A percentile compares a stretch with the other conserved stretches of the same genome.
phyloP scores from a whole-genome alignment of 1,140 invertebrate genomes.

The Halyomorpha halys region DNA sequence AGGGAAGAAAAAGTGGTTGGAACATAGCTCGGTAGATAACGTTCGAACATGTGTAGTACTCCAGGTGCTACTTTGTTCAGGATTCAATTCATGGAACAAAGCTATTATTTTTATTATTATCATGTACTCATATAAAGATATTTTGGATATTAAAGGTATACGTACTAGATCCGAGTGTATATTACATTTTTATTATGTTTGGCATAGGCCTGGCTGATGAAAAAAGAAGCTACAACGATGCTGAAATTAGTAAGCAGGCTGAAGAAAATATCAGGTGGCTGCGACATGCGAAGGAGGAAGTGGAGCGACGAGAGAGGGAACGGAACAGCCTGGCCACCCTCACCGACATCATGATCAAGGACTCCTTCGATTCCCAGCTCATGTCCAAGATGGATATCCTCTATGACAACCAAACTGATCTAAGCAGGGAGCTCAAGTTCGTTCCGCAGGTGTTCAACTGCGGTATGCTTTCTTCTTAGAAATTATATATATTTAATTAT shows the following conservation, averaged over 20 bases:
- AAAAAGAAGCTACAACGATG: too few species aligned
- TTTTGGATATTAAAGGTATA: too few species aligned
- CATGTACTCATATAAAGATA: too few species aligned
- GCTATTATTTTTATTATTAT: too few species aligned
- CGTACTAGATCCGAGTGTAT: too few species aligned
- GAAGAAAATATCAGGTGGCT: not conserved
- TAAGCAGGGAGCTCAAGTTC: conserved; percentile 1
- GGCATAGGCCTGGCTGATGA: too few species aligned
- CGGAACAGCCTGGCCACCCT: not conserved
- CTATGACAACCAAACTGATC: not conserved
- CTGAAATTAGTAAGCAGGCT: not conserved
- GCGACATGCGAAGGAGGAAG: not conserved
- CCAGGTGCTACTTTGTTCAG: too few species aligned
- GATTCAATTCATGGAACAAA: too few species aligned
- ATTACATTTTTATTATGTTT: too few species aligned
- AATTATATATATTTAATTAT: not conserved
- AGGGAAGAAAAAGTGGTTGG: too few species aligned
- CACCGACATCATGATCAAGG: not conserved
- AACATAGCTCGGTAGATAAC: too few species aligned
- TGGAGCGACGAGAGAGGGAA: not conserved
- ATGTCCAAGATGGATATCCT: not conserved
- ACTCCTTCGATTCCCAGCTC: not conserved
- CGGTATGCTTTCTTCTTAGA: not conserved
- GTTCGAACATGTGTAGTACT: too few species aligned
- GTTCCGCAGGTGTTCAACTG: not conserved